Evolutionary conservation across 23 tunicate species (phyloP).

Genomic region (Diplosoma virens): DNA sequence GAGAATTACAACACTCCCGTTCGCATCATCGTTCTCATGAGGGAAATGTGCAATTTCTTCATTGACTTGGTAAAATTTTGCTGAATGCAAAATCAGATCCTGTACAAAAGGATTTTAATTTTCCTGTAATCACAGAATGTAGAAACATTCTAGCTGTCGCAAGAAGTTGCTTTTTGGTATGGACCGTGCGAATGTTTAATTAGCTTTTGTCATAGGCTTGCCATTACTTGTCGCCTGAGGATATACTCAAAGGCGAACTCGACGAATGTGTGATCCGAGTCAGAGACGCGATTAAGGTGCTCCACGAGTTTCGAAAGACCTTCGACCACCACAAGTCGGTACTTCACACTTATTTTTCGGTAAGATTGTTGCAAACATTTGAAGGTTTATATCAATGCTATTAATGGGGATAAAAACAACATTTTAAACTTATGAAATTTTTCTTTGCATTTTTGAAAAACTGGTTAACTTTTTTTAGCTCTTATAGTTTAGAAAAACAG

Average conservation of each 20-base stretch:
- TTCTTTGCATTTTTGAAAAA: no score
- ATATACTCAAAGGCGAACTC: conserved; percentile 83
- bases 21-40: conserved; percentile 79
- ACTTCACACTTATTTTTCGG: conserved; percentile 59
- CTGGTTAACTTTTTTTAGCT: no score
- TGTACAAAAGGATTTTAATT: no score
- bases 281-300: conserved; percentile 45
- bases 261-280: conserved; percentile 84
- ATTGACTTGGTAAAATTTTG: conserved; percentile 89
- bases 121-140: no score
- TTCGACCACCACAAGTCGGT: conserved; percentile 33
- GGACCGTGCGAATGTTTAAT: background rate
- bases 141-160: background rate
- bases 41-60: conserved; percentile 87
- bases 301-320: conserved; percentile 52
- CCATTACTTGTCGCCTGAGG: conserved; percentile 75
- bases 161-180: background rate
- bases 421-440: no score
- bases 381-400: no score
- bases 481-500: no score
- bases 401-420: no score
- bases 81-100: no score
- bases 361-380: no score
- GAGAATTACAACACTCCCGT: conserved; percentile 87
- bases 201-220: conserved; percentile 53